Conservation (phyloP, 2,888 invertebrate genomes). For the Aphidius colemani region DNA sequence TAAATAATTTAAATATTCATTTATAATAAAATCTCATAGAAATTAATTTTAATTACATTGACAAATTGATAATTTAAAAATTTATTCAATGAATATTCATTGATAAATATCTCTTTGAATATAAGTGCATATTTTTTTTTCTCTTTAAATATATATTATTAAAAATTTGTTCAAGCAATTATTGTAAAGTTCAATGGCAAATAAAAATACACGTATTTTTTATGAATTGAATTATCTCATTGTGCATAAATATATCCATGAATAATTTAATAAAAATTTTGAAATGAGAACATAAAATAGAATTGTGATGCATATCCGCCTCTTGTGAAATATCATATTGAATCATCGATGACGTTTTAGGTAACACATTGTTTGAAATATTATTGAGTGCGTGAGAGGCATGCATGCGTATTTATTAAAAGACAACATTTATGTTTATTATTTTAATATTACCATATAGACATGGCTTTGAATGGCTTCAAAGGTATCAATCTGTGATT, state of each 20-base stretch:
- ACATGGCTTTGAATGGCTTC: slow-evolving; percentile 15
- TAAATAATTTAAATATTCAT: neutral
- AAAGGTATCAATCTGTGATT: slow-evolving; percentile 6
- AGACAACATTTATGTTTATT: too few relatives aligned
- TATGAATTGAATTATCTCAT: too few relatives aligned
- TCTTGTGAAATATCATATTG: slow-evolving; percentile 32
- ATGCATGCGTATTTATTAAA: neutral
- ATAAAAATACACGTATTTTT: too few relatives aligned
- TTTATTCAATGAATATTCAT: too few relatives aligned
- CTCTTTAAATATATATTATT: too few relatives aligned
- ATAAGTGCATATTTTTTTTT: too few relatives aligned
- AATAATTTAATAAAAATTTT: neutral
- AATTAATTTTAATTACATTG: too few relatives aligned
- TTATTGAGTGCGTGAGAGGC: slow-evolving; percentile 32
- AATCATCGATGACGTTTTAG: slow-evolving; percentile 35
- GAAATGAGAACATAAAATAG: neutral
- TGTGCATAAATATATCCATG: too few relatives aligned
- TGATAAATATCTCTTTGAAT: too few relatives aligned
- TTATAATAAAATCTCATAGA: neutral
- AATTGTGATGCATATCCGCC: neutral
- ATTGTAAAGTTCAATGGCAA: too few relatives aligned
- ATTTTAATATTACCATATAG: neutral
- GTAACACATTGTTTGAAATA: slow-evolving; percentile 38
- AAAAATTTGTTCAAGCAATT: too few relatives aligned
- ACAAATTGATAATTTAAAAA: too few relatives aligned